phyloP scores from a whole-genome alignment of 2,113 vertebrate genomes.

The Rhineura floridana region DNA sequence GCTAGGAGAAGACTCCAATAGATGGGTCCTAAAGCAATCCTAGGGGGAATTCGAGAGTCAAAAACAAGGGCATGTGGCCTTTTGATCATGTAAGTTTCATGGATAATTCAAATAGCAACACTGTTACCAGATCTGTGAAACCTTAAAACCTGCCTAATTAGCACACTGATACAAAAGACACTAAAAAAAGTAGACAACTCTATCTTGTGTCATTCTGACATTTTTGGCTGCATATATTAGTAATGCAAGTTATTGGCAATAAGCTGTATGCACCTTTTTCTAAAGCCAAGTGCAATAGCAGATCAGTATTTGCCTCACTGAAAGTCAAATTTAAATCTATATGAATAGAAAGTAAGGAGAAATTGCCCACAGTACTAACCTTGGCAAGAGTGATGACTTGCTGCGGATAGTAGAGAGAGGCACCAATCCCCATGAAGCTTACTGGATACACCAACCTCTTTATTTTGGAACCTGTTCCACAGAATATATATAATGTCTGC shows the following conservation, averaged over 20 bases:
- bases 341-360: slow-evolving; percentile 15
- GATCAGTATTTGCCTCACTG: slow-evolving; percentile 15
- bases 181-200: neutral
- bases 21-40: neutral
- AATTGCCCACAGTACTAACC: slow-evolving; percentile 74
- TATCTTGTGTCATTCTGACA: neutral
- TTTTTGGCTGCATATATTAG: neutral
- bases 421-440: slow-evolving; percentile 85
- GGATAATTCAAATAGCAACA: neutral
- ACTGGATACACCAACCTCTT: slow-evolving; percentile 87
- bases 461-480: slow-evolving; percentile 84
- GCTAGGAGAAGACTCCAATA: neutral
- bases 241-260: neutral
- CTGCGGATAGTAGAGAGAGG: slow-evolving; percentile 93
- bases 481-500: slow-evolving; percentile 6
- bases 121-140: neutral
- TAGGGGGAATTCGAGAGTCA: neutral
- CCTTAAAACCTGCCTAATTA: neutral
- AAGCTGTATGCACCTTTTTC: neutral
- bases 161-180: neutral
- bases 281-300: neutral
- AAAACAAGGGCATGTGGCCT: neutral
- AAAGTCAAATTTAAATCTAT: slow-evolving; percentile 17
- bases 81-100: neutral
- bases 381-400: slow-evolving; percentile 82